Evolutionary conservation across 1,140 invertebrate genomes (phyloP), one percentile per base, ranked within the genome.

Genomic region (Orchesella cincta): DNA sequence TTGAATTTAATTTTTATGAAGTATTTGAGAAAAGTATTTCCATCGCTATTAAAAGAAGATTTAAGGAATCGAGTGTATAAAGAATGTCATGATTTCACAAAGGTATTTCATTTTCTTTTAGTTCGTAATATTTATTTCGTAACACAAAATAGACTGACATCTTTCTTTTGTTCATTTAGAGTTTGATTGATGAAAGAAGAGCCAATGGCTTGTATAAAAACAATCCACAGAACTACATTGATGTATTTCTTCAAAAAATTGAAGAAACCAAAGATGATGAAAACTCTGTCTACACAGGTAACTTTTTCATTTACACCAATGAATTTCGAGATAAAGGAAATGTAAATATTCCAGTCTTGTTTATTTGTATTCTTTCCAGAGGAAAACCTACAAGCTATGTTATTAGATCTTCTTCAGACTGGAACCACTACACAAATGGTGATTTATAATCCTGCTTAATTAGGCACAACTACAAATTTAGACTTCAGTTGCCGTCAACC

Each of bases 221-320:
- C 0, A 33, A 64, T 29, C 72, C 76, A 0, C 51, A 74, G 16
- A 77, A 73, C 16, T 77, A 73, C 35, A 67, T 77, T 33, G 71
- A 77, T 29, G 34, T 67, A 20, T 77, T 74, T 70, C 36, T 77
- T 1, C n/a, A 77, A 29, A 77, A 77, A 77, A 77, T 77, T 51
- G 76, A 77, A 3, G 76, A 77, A 67, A 31, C 52, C 34, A 51
- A 77, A 70, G 33, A 75, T 18, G 26, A 78, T 35, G 33, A 33
- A 12, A 51, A 77, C 26, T 72, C 70, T 1, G 33, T 72, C 29
- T 73, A 72, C 29, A 54, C 39, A 74, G 33, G 35, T 36, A 39
- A 1, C 8, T 73, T 39, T 36, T 73, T 36, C n/a, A n/a, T n/a
- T n/a, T n/a, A n/a, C n/a, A n/a, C n/a, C n/a, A n/a, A n/a, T n/a